Percentiles rank a stretch among this genome's conserved stretches.
Evolutionary conservation across 2,797 vertebrate genomes (phyloP).

Genomic region (Galago senegalensis): DNA sequence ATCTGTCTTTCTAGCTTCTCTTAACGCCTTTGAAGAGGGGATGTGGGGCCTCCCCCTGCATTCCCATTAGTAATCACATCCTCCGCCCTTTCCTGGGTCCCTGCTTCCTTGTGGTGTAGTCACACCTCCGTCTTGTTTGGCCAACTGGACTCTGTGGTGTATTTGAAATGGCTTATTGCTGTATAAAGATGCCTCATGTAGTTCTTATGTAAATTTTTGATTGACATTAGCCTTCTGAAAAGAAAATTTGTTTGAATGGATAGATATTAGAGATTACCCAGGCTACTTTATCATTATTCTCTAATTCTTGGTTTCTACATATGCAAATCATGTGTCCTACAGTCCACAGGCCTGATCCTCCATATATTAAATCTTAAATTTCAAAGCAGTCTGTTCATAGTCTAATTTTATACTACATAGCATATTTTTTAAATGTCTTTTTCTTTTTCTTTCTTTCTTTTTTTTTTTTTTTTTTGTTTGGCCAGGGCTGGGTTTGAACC

Average conservation of each 20-base stretch:
- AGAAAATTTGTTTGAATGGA: not conserved
- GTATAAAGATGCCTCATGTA: not conserved
- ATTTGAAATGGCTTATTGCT: not conserved
- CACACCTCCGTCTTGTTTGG: rapidly evolving
- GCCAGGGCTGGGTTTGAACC: too few species aligned
- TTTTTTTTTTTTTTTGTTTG: too few species aligned
- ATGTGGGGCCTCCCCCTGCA: not conserved
- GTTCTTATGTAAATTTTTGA: not conserved
- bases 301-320: not conserved
- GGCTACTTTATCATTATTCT: not conserved
- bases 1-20: not conserved
- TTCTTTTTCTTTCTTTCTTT: too few species aligned
- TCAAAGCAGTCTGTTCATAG: not conserved
- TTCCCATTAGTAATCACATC: rapidly evolving
- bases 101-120: not conserved
- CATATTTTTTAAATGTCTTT: not conserved
- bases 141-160: not conserved
- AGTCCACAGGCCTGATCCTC: not conserved
- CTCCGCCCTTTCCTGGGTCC: rapidly evolving
- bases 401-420: not conserved
- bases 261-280: not conserved
- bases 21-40: not conserved
- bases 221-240: not conserved
- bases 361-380: conserved; percentile 29
- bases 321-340: not conserved